A percentile compares a stretch with the other conserved stretches of the same genome.
Conservation (phyloP, 2,797 vertebrate species). For the Champsocephalus esox region DNA sequence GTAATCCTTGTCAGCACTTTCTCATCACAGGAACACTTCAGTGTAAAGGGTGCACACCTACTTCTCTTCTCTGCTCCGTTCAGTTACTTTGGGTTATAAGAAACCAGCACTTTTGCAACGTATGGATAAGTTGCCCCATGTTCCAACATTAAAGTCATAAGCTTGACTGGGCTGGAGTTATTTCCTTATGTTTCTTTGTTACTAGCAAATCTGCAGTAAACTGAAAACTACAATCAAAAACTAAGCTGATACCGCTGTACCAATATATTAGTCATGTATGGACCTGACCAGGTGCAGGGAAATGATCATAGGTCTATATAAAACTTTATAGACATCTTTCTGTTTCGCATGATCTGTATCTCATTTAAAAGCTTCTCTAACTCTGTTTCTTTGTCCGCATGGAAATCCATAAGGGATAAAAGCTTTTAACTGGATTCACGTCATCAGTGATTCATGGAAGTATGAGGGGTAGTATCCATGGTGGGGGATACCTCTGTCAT, state of each 20-base stretch:
- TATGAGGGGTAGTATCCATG: background rate
- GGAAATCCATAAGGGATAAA: constrained; percentile 47
- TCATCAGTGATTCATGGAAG: constrained; percentile 57
- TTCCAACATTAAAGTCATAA: background rate
- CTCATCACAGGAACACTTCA: constrained; percentile 24
- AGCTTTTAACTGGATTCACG: constrained; percentile 48
- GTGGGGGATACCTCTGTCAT: constrained; percentile 16
- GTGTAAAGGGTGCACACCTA: background rate
- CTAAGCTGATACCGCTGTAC: background rate
- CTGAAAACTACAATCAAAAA: background rate
- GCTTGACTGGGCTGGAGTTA: background rate
- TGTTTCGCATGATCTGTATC: background rate
- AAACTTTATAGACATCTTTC: background rate
- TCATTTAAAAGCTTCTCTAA: constrained; percentile 3
- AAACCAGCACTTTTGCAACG: background rate
- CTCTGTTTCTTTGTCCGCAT: constrained; percentile 22
- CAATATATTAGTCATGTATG: background rate
- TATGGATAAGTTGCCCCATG: background rate
- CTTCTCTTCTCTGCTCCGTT: background rate
- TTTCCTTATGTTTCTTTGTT: background rate
- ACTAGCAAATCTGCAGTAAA: no score
- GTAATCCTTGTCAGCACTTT: constrained; percentile 20
- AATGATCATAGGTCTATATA: background rate
- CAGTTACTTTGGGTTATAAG: background rate
- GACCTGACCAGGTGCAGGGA: background rate